Evolutionary conservation across 2,797 vertebrate genomes (phyloP), one percentile per base, ranked within the genome.

Genomic region (Periophthalmus magnuspinnatus): DNA sequence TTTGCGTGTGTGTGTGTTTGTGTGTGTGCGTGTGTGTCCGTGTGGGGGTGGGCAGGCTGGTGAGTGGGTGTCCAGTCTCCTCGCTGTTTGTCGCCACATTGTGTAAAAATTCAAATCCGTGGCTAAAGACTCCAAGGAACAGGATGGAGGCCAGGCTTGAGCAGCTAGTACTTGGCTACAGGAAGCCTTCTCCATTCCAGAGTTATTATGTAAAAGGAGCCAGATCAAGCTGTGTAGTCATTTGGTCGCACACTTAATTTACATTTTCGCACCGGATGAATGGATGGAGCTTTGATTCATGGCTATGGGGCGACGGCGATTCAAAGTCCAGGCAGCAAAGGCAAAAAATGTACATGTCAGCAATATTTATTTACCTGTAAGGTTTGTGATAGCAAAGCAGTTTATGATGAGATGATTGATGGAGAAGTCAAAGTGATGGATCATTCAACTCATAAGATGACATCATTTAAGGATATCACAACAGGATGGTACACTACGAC

Each of bases 51-150:
- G 70, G 86, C 87, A 91, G 89, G 89, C 85, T 90, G 90, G 86
- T 88, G 88, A 87, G 92, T 93, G 90, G 92, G 91, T 73, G 75
- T 75, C 80, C 73, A 54, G 72, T 81, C 83, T 88, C 83, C 81
- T 79, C 38, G 47, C 72, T 19, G 67, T 75, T 83, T 66, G 73
- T 76, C 68, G 74, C 38, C 69, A 64, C 61, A 68, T 67, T 32
- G 76, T 67, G 24, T 65, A 86, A 69, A 85, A 89, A 87, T 87
- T 89, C 86, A 87, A 84, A 82, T 79, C 78, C 82, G 70, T 69
- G 54, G 2, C 77, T 76, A 63, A 86, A 88, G 76, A 88, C 82
- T 80, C 80, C 75, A 82, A 88, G 79, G 84, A 83, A 83, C 84
- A 84, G 87, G 86, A 90, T 77, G 82, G 63, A 64, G 78, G 86